Evolutionary conservation across 2,888 invertebrate genomes (phyloP).

Genomic region (Ormyrus thymus): DNA sequence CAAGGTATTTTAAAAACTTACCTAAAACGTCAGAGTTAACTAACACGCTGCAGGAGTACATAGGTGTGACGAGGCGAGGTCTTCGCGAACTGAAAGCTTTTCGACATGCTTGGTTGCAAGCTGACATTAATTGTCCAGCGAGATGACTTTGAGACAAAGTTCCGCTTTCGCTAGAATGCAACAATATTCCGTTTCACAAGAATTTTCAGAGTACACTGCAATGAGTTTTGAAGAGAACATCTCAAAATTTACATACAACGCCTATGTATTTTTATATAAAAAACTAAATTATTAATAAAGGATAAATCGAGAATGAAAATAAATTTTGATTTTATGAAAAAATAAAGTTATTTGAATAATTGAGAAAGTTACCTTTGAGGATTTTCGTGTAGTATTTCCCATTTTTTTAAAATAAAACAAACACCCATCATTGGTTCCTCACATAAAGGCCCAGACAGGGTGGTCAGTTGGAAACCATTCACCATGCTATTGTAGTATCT

Average conservation of each 20-base stretch:
- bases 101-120: constrained; percentile 90
- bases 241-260: no score
- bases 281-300: no score
- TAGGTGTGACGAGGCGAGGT: constrained; percentile 94
- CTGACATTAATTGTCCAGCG: constrained; percentile 92
- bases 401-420: constrained; percentile 91
- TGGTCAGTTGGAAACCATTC: constrained; percentile 91
- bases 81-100: constrained; percentile 92
- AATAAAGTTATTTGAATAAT: no score
- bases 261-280: no score
- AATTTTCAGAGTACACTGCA: no score
- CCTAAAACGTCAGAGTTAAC: constrained; percentile 92
- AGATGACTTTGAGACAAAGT: constrained; percentile 74
- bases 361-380: constrained; percentile 57
- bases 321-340: no score
- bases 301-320: no score
- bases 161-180: constrained; percentile 41
- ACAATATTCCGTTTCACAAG: neutral
- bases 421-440: constrained; percentile 98
- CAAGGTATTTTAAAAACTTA: constrained; percentile 75
- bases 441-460: constrained; percentile 94
- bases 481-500: constrained; percentile 85
- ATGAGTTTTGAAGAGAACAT: no score
- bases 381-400: constrained; percentile 76
- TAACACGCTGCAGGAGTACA: constrained; percentile 90